phyloP scores from a whole-genome alignment of 2,888 invertebrate genomes.

The Strigamia maritima region DNA sequence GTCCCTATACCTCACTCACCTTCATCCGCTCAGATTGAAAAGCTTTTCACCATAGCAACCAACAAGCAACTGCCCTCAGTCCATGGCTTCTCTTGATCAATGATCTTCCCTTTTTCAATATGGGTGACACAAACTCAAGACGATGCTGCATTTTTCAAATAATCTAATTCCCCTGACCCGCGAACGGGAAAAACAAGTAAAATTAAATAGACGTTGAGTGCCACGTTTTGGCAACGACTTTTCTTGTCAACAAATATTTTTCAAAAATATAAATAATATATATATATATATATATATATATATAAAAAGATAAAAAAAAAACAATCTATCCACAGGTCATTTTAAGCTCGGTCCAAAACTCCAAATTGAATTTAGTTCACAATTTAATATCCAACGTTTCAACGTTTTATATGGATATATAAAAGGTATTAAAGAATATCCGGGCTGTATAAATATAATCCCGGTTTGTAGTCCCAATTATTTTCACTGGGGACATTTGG shows the following conservation, averaged over 20 bases:
- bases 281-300: too few species aligned
- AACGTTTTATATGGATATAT: too few species aligned
- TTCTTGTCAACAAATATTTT: constrained; percentile 3
- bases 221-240: not conserved
- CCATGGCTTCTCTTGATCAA: constrained; percentile 6
- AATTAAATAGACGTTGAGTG: constrained; percentile 4
- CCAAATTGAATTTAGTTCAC: not conserved
- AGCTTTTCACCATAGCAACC: constrained; percentile 9
- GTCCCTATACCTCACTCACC: not conserved
- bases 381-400: not conserved
- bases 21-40: constrained; percentile 10
- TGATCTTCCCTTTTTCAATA: constrained; percentile 2
- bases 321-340: not conserved
- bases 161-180: not conserved
- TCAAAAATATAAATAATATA: not conserved
- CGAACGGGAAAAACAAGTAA: not conserved
- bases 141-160: constrained; percentile 7
- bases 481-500: too few species aligned
- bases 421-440: too few species aligned
- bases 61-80: not conserved
- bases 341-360: not conserved
- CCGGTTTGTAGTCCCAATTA: too few species aligned
- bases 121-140: not conserved
- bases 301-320: too few species aligned
- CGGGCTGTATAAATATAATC: too few species aligned